A percentile compares a stretch with the other conserved stretches of the same genome.
Conservation (phyloP, 2,797 vertebrate genomes). For the Esox lucius region DNA sequence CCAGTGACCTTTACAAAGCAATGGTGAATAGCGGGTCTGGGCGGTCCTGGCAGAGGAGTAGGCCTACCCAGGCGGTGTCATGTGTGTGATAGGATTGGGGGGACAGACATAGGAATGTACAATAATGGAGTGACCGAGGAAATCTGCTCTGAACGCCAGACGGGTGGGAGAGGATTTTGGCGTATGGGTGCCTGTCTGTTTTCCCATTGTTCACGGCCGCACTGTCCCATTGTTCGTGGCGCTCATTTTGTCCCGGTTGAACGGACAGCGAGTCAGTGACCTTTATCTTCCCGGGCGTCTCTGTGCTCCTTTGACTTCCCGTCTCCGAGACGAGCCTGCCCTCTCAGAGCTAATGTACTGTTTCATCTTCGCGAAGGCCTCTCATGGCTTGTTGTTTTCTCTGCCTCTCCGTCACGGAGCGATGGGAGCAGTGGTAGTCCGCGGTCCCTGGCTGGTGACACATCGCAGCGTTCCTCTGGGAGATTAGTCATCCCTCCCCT, state of each 20-base stretch:
- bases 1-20: constrained; percentile 49
- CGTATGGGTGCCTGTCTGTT: not conserved
- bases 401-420: constrained; percentile 23
- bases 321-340: not conserved
- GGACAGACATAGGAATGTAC: not conserved
- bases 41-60: not conserved
- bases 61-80: not conserved
- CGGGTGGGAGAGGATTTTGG: not conserved
- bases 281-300: constrained; percentile 42
- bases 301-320: constrained; percentile 17
- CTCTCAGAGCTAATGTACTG: constrained; percentile 49
- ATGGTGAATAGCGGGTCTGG: not conserved
- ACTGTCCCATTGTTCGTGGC: no score
- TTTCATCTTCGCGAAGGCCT: not conserved
- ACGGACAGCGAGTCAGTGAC: constrained; percentile 30
- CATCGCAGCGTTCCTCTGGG: not conserved
- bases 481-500: constrained; percentile 5
- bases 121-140: constrained; percentile 7
- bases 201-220: not conserved
- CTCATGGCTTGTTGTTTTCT: not conserved
- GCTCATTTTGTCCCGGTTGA: not conserved
- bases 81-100: constrained; percentile 8
- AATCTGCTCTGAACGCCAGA: not conserved
- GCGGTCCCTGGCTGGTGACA: not conserved
- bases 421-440: not conserved